A percentile compares a stretch with the other conserved stretches of the same genome.
Evolutionary conservation across 2,113 vertebrate genomes (phyloP).

Genomic region (Ictidomys tridecemlineatus): DNA sequence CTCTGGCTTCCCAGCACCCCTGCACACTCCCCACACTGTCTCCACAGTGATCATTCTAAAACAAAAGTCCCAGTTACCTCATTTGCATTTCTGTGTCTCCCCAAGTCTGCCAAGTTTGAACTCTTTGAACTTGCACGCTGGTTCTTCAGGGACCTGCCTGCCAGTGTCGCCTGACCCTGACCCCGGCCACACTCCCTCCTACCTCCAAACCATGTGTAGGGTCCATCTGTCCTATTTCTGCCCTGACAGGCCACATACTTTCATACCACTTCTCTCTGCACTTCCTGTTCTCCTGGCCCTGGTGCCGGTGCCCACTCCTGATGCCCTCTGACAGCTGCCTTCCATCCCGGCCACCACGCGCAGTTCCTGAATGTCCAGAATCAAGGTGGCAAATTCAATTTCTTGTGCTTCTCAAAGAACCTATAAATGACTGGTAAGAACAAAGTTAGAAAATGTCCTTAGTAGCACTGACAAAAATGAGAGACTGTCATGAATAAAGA

Average conservation of each 20-base stretch:
- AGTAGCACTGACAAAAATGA: background rate
- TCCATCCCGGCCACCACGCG: background rate
- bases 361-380: background rate
- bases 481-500: background rate
- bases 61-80: background rate
- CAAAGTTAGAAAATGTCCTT: background rate
- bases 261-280: background rate
- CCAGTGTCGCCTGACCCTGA: background rate
- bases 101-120: background rate
- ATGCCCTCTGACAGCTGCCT: background rate
- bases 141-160: background rate
- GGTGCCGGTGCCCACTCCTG: background rate
- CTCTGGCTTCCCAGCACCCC: background rate
- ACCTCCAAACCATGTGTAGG: background rate
- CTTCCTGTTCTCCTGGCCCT: background rate
- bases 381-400: background rate
- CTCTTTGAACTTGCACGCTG: background rate
- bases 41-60: slow-evolving; percentile 39
- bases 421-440: background rate
- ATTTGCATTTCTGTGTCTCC: background rate
- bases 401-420: background rate
- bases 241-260: fast-evolving
- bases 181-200: background rate
- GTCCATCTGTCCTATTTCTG: background rate
- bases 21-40: background rate